Base-by-base conservation (phyloP, 2,797 vertebrate genomes). In the Jordanella pulchra region DNA sequence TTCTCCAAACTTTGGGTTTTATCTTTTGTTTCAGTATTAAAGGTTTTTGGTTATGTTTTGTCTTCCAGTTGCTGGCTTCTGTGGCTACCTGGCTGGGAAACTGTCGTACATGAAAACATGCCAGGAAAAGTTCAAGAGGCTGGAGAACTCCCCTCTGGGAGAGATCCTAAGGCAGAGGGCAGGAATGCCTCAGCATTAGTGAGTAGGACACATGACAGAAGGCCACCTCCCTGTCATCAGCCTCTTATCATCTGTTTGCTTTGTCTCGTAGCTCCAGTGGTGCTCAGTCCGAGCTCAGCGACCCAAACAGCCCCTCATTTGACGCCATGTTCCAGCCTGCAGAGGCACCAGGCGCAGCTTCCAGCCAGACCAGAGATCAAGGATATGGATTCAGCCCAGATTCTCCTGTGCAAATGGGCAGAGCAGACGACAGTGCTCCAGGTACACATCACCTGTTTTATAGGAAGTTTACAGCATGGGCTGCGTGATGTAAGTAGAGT, bases 131-230 rank as follows among this genome's bases (percentile, higher is more conserved):
- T 96, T 99, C 79, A 95, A 92, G 91, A 95, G 82, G 65, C 87
- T 98, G 75, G 95, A 97, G 79, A 96, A 97, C 90, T 98, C 97
- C 0, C 96, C 96, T 17, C 87, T 98, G 69, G 97, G 94, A 91
- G 96, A 97, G 68, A 92, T 91, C 65, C 83, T 99, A 7, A 94
- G 95, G 76, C 92, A 95, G 86, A 88, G 88, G 74, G 82, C 88
- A 28, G 93, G 87, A 50, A 67, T 87, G 47, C 83, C 86, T 44
- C 79, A 82, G 50, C 73, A 87, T 76, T 68, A 81, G 97, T 98
- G 90, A 95, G 97, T 70, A 54, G 28, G 25, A 42, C 65, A 47
- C 21, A 28, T 23, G 21, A 6, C 25, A 30, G 39, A 44, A 10
- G 5, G 23, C 10, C 10, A 1, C 30, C 4, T 4, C 17, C 27